Percentiles rank a stretch among this genome's conserved stretches.
Conservation (phyloP, 2,888 invertebrate species). For the Lutraria lutraria region DNA sequence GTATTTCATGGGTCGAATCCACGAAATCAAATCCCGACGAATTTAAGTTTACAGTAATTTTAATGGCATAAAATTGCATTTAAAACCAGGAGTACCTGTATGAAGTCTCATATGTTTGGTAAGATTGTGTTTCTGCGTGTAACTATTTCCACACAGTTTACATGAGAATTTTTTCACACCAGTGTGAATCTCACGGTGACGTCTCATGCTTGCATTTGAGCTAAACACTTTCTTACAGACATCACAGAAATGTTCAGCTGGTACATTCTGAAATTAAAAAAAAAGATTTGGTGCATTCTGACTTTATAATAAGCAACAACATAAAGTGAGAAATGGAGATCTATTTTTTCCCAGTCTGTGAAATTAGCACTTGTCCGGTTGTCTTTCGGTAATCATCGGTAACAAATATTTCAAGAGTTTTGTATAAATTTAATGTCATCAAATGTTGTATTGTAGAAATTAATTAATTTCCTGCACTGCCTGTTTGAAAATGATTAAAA, state of each 20-base stretch:
- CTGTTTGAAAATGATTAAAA: neutral
- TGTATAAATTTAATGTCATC: neutral
- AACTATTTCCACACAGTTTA: constrained; percentile 65
- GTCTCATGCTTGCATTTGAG: constrained; percentile 53
- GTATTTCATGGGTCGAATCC: too few species aligned
- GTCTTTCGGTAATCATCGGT: neutral
- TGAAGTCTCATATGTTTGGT: constrained; percentile 66
- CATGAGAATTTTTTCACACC: constrained; percentile 62
- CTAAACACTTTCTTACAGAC: constrained; percentile 58
- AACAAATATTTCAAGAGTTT: neutral
- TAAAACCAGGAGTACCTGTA: constrained; percentile 40
- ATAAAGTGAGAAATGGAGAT: too few species aligned
- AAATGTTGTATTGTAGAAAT: neutral
- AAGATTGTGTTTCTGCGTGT: constrained; percentile 68
- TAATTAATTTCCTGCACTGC: too few species aligned
- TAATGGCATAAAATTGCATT: neutral
- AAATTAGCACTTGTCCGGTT: too few species aligned
- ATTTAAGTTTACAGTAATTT: neutral
- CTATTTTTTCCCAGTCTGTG: neutral
- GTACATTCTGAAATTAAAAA: constrained; percentile 42
- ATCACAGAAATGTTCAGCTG: constrained; percentile 45
- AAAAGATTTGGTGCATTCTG: too few species aligned
- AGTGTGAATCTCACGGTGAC: constrained; percentile 59
- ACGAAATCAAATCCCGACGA: too few species aligned
- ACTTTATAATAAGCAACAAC: neutral